Evolutionary conservation across 1,140 invertebrate genomes (phyloP).

Genomic region (Penaeus indicus): DNA sequence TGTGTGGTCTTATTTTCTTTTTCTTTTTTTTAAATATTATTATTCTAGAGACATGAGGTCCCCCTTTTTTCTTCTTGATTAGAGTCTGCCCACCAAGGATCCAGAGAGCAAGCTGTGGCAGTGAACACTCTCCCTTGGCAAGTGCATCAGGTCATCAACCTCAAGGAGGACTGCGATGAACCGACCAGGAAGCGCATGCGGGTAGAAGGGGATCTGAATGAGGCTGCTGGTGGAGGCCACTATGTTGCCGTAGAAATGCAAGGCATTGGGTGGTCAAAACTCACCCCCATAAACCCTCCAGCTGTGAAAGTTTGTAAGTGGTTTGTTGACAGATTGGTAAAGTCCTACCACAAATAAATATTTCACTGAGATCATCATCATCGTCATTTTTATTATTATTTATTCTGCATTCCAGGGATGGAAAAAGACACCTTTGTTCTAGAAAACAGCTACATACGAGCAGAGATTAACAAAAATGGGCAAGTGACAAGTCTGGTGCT

Average conservation of each 20-base stretch:
- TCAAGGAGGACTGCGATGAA: slow-evolving; percentile 2
- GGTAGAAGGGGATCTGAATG: slow-evolving; percentile 5
- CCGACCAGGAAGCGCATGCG: slow-evolving; percentile 29
- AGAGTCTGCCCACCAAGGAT: background rate
- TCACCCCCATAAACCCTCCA: background rate
- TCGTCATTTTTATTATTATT: too few species aligned
- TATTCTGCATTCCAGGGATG: too few species aligned
- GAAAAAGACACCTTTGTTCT: too few species aligned
- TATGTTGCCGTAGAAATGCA: slow-evolving; percentile 40
- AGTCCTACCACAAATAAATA: too few species aligned
- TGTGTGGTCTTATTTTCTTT: too few species aligned
- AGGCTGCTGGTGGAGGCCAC: slow-evolving; percentile 15
- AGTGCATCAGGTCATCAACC: slow-evolving; percentile 16
- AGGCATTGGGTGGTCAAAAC: slow-evolving; percentile 44
- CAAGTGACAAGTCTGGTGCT: background rate
- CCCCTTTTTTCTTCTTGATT: background rate
- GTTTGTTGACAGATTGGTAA: too few species aligned
- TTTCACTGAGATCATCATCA: too few species aligned
- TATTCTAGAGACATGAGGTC: too few species aligned
- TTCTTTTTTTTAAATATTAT: too few species aligned
- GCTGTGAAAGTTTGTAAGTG: slow-evolving; percentile 41
- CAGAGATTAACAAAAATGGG: background rate
- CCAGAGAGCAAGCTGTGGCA: background rate
- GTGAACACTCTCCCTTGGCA: slow-evolving; percentile 48
- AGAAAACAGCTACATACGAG: too few species aligned